Percentiles rank a stretch among this genome's conserved stretches.
Conservation (phyloP, 2,888 invertebrate genomes). For the Eupithecia centaureata region DNA sequence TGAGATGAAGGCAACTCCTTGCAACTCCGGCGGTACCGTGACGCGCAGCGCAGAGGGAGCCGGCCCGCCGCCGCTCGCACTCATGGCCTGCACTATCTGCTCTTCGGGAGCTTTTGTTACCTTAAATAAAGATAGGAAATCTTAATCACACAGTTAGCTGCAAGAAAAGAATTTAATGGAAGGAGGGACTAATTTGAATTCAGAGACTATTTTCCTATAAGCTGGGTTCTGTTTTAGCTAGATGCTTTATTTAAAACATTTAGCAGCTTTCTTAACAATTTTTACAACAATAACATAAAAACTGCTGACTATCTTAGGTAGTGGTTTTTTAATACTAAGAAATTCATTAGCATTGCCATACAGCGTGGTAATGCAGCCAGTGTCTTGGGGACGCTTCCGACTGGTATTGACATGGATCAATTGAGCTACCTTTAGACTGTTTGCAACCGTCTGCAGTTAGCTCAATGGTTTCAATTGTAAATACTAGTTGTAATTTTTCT, state of each 20-base stretch:
- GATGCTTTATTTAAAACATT: neutral
- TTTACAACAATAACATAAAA: neutral
- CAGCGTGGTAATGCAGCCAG: too few species aligned
- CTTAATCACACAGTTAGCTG: neutral
- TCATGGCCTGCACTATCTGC: conserved; percentile 78
- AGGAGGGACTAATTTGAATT: neutral
- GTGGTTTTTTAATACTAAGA: neutral
- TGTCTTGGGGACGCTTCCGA: too few species aligned
- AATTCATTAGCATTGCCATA: too few species aligned
- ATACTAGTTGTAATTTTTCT: too few species aligned
- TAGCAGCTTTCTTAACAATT: neutral
- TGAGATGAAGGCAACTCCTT: conserved; percentile 98
- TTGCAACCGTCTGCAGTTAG: too few species aligned
- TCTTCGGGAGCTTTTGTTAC: conserved; percentile 94
- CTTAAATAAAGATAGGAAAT: conserved; percentile 46
- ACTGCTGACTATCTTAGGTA: too few species aligned
- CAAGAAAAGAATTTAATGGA: neutral
- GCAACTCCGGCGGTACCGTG: conserved; percentile 96
- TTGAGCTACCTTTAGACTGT: too few species aligned
- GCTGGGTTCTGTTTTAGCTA: neutral
- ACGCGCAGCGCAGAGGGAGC: conserved; percentile 93
- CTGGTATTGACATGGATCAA: too few species aligned
- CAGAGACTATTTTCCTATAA: neutral
- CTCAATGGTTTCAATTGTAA: too few species aligned
- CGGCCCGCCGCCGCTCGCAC: conserved; percentile 68